Evolutionary conservation across 2,888 invertebrate genomes (phyloP).

Genomic region (Leptopilina drosophilae): DNA sequence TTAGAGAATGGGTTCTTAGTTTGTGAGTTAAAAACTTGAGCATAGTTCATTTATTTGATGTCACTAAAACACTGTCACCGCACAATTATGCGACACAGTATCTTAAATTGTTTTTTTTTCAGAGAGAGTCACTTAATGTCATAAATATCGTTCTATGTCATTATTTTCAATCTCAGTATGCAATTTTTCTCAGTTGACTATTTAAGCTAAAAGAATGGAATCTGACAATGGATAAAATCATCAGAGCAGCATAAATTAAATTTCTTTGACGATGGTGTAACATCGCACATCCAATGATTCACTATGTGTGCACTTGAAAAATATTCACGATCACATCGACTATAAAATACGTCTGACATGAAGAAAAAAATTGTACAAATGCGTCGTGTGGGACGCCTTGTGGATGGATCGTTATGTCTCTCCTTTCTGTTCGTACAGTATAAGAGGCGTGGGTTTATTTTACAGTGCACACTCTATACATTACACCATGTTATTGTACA

Average conservation of each 20-base stretch:
- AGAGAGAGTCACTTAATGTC: conserved; percentile 45
- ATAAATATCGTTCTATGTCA: conserved; percentile 25
- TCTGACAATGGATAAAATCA: too few species aligned
- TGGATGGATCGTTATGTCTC: conserved; percentile 32
- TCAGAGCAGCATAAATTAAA: too few species aligned
- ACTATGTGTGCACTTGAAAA: not conserved
- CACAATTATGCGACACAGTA: conserved; percentile 32
- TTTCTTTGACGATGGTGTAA: not conserved
- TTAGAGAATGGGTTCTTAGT: conserved; percentile 90
- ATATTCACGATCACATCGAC: conserved; percentile 8
- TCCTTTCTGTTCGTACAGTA: too few species aligned
- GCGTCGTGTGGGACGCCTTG: conserved; percentile 19
- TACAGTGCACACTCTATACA: not conserved
- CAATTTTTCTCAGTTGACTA: too few species aligned
- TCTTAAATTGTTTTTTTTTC: conserved; percentile 10
- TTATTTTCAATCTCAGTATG: conserved; percentile 7
- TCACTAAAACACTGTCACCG: conserved; percentile 47
- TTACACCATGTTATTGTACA: conserved; percentile 5
- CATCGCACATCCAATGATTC: not conserved
- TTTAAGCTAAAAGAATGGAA: too few species aligned
- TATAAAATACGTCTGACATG: not conserved
- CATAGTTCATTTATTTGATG: conserved; percentile 81
- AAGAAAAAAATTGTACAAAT: conserved; percentile 10
- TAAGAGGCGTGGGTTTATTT: conserved; percentile 12
- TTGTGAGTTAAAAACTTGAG: conserved; percentile 92